Evolutionary conservation across 2,797 vertebrate genomes (phyloP).

Genomic region (Lycodopsis pacificus): DNA sequence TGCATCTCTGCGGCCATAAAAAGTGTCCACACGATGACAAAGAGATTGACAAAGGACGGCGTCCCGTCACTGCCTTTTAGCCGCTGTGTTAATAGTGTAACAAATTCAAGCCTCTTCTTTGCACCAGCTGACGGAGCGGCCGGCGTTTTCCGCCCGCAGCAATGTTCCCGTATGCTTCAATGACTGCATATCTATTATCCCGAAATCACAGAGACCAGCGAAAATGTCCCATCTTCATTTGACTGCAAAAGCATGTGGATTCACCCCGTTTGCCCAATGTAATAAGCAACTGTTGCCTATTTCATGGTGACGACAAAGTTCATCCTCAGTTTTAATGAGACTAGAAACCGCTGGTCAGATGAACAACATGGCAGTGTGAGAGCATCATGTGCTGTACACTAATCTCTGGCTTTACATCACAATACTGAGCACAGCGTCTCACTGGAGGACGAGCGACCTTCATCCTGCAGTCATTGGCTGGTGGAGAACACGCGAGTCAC

Average conservation of each 20-base stretch:
- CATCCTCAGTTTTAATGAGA: background rate
- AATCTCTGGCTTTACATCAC: conserved; percentile 11
- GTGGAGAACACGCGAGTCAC: background rate
- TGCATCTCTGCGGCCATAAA: background rate
- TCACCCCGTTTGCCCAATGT: background rate
- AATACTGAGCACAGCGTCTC: conserved; percentile 25
- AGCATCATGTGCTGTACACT: conserved; percentile 12
- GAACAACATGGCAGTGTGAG: background rate
- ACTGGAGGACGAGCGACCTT: conserved; percentile 40
- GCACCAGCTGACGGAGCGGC: conserved; percentile 27
- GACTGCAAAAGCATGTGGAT: background rate
- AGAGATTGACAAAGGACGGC: conserved; percentile 17
- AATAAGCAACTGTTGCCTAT: conserved; percentile 5
- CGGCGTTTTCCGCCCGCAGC: conserved; percentile 42
- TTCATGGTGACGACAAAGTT: background rate
- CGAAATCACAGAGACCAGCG: conserved; percentile 30
- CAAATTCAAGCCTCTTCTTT: conserved; percentile 15
- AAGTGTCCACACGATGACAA: conserved; percentile 15
- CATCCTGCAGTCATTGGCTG: conserved; percentile 47
- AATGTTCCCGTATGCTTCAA: conserved; percentile 12
- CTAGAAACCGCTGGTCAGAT: background rate
- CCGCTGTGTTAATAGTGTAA: background rate
- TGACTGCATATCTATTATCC: conserved; percentile 33
- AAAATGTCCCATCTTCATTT: conserved; percentile 18
- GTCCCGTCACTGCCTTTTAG: conserved; percentile 5